Percentiles rank a stretch among this genome's conserved stretches.
These are phyloP conservation scores for Dasyornis broadbenti DNA, from an alignment of 2,113 vertebrate genomes.

Conservation along the genomic window DNA sequence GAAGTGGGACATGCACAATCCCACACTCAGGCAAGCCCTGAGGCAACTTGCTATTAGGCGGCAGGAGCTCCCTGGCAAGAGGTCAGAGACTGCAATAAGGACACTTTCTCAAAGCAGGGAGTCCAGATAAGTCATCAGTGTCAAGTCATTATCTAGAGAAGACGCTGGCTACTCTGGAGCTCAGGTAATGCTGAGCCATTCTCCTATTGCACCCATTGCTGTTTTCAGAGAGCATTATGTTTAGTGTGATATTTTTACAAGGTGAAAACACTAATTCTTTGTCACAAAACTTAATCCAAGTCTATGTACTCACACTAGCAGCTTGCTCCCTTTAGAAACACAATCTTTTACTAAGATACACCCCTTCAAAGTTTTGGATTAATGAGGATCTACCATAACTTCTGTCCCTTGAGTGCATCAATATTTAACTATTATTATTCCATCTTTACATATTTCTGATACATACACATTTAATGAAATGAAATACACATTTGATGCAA, in stretches of 20 bases:
- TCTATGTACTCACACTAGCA: background rate
- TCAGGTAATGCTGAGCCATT: background rate
- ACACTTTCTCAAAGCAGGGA: background rate
- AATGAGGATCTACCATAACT: background rate
- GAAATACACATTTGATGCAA: background rate
- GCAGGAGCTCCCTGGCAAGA: background rate
- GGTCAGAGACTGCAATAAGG: background rate
- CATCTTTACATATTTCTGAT: background rate
- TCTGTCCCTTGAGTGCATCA: background rate
- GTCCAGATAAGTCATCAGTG: accelerated
- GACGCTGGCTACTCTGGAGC: too few species aligned
- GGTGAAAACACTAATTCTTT: background rate
- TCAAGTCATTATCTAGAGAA: background rate
- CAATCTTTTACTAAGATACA: background rate
- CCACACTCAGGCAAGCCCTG: background rate
- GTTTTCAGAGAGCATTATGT: background rate
- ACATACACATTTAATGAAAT: background rate
- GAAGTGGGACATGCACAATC: background rate
- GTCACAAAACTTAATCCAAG: background rate
- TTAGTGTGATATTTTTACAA: background rate
- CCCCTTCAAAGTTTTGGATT: background rate
- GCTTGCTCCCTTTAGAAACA: background rate
- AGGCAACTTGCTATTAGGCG: background rate
- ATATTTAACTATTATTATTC: background rate
- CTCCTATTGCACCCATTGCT: background rate